Base-by-base conservation (phyloP, 2,888 invertebrate genomes). In the Parnassius mnemosyne region DNA sequence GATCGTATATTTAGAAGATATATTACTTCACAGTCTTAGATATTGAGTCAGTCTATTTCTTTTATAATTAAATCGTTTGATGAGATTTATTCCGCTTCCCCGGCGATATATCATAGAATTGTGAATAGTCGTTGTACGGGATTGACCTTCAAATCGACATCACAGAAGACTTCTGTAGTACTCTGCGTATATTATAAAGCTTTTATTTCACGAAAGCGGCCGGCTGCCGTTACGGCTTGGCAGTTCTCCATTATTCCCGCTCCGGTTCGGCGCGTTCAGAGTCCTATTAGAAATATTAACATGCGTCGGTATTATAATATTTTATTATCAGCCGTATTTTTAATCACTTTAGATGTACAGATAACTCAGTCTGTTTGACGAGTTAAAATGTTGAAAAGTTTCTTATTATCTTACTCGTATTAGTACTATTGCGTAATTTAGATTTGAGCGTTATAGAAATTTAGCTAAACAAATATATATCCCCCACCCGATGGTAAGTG, bases 211-310 rank as follows among this genome's bases (percentile, higher is more conserved):
- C 71, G 68, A 70, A 69, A 66, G 67, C 66, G 63, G 63, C 25
- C 58, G 20, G 75, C 75, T 70, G 68, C 72, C 85, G 87, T 85
- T 81, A 81, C 85, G 85, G 79, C 76, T 78, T 80, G 83, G 71
- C 83, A 80, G 71, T 70, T 78, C 71, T 78, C 83, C 83, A 87
- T 87, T 85, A 87, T 82, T 68, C 71, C 72, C 71, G 82, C 73
- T 68, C 71, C 83, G 89, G 78, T 87, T 80, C 78, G 85, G 69
- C 83, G 88, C 70, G 66, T 84, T 80, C 81, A 81, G 83, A 85
- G 83, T 88, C 83, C 87, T 84, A 87, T 87, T 86, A 84, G 76
- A 77, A 70, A 80, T 77, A 79, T 77, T 77, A 84, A 86, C 84
- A 83, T 84, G 79, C 72, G 69, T 72, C 67, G 63, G 63, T 69